Evolutionary conservation across 2,797 vertebrate species (phyloP).

Genomic region (Selene dorsalis): DNA sequence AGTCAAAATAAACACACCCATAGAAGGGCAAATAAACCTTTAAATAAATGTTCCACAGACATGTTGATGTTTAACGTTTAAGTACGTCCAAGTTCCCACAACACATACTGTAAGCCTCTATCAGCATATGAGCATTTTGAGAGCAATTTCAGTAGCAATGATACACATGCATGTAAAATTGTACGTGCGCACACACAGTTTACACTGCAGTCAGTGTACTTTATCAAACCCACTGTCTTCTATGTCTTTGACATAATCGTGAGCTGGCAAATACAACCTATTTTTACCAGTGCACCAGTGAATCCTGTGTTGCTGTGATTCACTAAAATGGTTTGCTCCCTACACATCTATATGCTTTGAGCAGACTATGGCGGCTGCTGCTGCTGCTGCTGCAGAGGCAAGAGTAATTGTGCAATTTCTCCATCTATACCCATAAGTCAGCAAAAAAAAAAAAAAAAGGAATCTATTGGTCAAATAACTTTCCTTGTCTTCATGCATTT

Average conservation of each 20-base stretch:
- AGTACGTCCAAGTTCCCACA: neutral
- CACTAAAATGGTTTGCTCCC: constrained; percentile 17
- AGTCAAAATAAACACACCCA: no score
- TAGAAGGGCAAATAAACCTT: neutral
- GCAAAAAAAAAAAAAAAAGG: constrained; percentile 2
- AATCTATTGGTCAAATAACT: constrained; percentile 20
- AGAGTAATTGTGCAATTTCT: constrained; percentile 33
- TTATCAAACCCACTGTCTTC: constrained; percentile 12
- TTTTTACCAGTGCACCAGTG: constrained; percentile 27
- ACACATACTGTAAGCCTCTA: constrained; percentile 11
- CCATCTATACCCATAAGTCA: constrained; percentile 30
- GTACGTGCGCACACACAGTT: constrained; percentile 9
- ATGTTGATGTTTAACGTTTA: neutral
- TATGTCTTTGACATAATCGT: constrained; percentile 12
- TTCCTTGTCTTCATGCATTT: constrained; percentile 11
- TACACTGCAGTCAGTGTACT: neutral
- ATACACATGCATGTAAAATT: neutral
- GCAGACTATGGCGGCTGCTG: constrained; percentile 20
- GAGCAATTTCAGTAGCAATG: neutral
- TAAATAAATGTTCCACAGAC: neutral
- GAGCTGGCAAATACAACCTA: constrained; percentile 26
- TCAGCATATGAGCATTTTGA: constrained; percentile 7
- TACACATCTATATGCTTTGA: constrained; percentile 37
- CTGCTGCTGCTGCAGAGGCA: constrained; percentile 16
- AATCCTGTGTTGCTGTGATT: constrained; percentile 28